Evolutionary conservation across 2,888 invertebrate species (phyloP).

Genomic region (Diarsia rubi): DNA sequence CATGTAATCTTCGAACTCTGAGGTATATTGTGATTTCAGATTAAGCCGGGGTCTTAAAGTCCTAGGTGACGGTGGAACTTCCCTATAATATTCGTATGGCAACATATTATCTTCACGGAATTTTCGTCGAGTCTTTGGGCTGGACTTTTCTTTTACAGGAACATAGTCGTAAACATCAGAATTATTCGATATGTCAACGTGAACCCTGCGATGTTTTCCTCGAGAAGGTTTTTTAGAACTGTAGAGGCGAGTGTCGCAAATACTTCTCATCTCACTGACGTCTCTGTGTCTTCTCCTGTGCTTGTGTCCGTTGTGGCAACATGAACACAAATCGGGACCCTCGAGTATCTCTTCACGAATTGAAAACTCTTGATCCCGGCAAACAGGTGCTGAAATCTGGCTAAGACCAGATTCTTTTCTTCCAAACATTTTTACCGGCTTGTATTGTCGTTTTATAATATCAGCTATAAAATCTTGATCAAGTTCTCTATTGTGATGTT

Average conservation of each 20-base stretch:
- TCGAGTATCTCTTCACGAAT: conserved; percentile 72
- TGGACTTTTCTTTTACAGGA: conserved; percentile 86
- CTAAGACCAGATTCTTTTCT: conserved; percentile 80
- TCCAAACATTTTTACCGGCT: conserved; percentile 81
- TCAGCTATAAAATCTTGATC: conserved; percentile 84
- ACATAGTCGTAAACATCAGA: conserved; percentile 82
- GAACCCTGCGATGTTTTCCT: conserved; percentile 67
- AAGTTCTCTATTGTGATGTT: conserved; percentile 67
- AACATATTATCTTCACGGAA: conserved; percentile 74
- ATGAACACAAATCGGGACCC: conserved; percentile 79
- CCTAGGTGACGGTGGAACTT: conserved; percentile 85
- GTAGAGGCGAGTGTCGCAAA: conserved; percentile 83
- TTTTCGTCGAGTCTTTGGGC: conserved; percentile 83
- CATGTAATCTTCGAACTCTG: conserved; percentile 74
- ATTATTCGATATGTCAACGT: conserved; percentile 77
- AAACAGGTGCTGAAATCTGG: conserved; percentile 85
- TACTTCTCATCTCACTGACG: conserved; percentile 78
- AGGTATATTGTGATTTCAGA: conserved; percentile 79
- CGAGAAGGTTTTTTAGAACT: conserved; percentile 74
- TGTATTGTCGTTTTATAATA: conserved; percentile 84
- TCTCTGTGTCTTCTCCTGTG: conserved; percentile 66
- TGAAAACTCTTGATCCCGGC: conserved; percentile 81
- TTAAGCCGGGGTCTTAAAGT: conserved; percentile 83
- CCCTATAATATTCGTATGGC: conserved; percentile 75
- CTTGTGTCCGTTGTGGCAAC: conserved; percentile 72